Percentiles rank a stretch among this genome's conserved stretches.
phyloP scores from a whole-genome alignment of 2,113 vertebrate species.

The Pungitius pungitius region DNA sequence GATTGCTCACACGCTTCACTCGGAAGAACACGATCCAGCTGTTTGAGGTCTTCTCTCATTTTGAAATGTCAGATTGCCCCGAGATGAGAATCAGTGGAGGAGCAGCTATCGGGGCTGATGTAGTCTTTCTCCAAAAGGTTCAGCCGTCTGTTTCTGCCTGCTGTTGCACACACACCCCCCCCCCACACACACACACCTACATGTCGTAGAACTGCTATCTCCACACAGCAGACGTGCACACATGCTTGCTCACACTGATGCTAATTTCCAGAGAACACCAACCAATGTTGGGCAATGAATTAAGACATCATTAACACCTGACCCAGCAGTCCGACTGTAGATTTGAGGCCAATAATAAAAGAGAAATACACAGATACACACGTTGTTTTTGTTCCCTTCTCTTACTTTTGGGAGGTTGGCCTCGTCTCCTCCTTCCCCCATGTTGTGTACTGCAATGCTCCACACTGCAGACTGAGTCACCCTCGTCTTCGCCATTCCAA shows the following conservation, averaged over 20 bases:
- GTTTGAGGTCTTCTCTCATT: constrained; percentile 41
- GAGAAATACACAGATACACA: background rate
- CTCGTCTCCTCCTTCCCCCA: constrained; percentile 26
- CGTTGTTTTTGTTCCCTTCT: constrained; percentile 9
- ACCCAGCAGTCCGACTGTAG: constrained; percentile 21
- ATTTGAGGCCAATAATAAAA: constrained; percentile 14
- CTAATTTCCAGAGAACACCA: constrained; percentile 43
- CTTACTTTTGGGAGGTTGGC: constrained; percentile 23
- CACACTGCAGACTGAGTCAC: constrained; percentile 56
- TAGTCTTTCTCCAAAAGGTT: constrained; percentile 58
- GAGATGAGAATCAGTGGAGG: constrained; percentile 41
- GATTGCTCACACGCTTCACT: constrained; percentile 19
- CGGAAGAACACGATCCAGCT: constrained; percentile 45
- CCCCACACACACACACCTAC: constrained; percentile 30
- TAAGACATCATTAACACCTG: constrained; percentile 68
- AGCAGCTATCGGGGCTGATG: constrained; percentile 51
- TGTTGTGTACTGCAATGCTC: constrained; percentile 28
- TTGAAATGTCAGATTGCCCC: constrained; percentile 54
- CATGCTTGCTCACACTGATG: constrained; percentile 31
- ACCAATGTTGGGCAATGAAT: constrained; percentile 55
- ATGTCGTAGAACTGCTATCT: constrained; percentile 30
- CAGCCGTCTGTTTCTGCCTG: constrained; percentile 57
- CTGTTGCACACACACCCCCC: constrained; percentile 37
- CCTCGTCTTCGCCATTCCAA: constrained; percentile 46
- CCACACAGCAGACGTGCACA: constrained; percentile 48